A percentile compares a stretch with the other conserved stretches of the same genome.
Conservation (phyloP, 2,113 vertebrate species). For the Notothenia rossii region DNA sequence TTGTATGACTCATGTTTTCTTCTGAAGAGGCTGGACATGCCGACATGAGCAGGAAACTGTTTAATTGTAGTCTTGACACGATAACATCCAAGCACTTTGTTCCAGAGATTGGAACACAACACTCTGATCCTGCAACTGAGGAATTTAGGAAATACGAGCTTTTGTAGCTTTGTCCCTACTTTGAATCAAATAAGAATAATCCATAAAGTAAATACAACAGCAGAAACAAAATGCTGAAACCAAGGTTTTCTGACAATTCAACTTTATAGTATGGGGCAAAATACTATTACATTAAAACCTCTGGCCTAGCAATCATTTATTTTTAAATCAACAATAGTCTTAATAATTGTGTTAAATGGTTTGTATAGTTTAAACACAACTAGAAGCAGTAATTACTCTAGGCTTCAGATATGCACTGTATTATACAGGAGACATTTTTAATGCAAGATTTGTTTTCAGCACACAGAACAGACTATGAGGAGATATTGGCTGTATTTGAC, state of each 20-base stretch:
- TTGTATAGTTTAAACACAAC: too few relatives aligned
- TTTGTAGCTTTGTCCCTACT: not conserved
- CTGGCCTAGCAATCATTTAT: too few relatives aligned
- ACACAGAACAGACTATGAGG: too few relatives aligned
- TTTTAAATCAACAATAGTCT: too few relatives aligned
- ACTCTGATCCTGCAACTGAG: not conserved
- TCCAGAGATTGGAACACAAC: not conserved
- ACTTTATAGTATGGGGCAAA: not conserved
- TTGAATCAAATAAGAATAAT: too few relatives aligned
- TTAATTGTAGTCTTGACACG: not conserved
- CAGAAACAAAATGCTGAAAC: not conserved
- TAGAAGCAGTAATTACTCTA: too few relatives aligned
- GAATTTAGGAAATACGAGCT: not conserved
- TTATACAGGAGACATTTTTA: not conserved
- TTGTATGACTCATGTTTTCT: conserved; percentile 21
- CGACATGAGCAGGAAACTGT: not conserved
- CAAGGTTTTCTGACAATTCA: not conserved
- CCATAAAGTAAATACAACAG: too few relatives aligned
- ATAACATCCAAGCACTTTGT: not conserved
- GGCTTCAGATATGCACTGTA: too few relatives aligned
- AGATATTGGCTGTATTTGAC: too few relatives aligned
- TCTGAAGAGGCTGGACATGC: conserved; percentile 1
- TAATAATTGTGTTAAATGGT: too few relatives aligned
- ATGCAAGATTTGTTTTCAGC: too few relatives aligned
- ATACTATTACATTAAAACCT: too few relatives aligned